These are phyloP conservation scores for Rhamphomyia laevipes DNA, from an alignment of 2,888 invertebrate genomes.

Conservation along the genomic window DNA sequence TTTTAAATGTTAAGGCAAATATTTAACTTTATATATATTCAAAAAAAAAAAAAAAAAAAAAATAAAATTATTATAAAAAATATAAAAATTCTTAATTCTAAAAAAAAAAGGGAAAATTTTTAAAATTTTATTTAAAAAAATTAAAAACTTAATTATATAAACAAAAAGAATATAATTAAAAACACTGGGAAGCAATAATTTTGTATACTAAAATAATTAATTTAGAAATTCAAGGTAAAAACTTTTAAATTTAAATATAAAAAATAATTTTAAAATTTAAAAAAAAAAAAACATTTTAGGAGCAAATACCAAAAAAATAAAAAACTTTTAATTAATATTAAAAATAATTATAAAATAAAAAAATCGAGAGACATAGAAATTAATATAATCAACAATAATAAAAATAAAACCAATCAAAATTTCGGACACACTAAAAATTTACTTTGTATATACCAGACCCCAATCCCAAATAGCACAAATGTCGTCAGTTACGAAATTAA, in stretches of 20 bases:
- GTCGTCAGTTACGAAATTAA: no score
- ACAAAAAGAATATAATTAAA: no score
- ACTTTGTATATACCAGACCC: no score
- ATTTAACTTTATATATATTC: slow-evolving; percentile 14
- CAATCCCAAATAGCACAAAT: no score
- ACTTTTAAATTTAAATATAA: no score
- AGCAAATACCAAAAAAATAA: background rate
- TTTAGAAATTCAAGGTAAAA: background rate
- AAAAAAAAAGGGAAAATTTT: no score
- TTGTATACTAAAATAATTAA: slow-evolving; percentile 7
- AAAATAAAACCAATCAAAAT: background rate
- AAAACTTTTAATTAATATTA: background rate
- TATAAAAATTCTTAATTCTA: no score
- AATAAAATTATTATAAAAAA: slow-evolving; percentile 22
- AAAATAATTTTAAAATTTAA: background rate
- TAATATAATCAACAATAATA: background rate
- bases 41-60: slow-evolving; percentile 11
- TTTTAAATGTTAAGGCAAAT: slow-evolving; percentile 2
- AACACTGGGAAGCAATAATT: slow-evolving; percentile 7
- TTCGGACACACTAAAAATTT: background rate
- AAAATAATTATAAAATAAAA: background rate
- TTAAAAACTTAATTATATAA: no score
- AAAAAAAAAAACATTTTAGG: slow-evolving; percentile 1
- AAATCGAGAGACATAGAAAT: background rate
- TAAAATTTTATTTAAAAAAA: no score